Conservation (phyloP, 2,113 vertebrate species). For the Antidorcas marsupialis region DNA sequence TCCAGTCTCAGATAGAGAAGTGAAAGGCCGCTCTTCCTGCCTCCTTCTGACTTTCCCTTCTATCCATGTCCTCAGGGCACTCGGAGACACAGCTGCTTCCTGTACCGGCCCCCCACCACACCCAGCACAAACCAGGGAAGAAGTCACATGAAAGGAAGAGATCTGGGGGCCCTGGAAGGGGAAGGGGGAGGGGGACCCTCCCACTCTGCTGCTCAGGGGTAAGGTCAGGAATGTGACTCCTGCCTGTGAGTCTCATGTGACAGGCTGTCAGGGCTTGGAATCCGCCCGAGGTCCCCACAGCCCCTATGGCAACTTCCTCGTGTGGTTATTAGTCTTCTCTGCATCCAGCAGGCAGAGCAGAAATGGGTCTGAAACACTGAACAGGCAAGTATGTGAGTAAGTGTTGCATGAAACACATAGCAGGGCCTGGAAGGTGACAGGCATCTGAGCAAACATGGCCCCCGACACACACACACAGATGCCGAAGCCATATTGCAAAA, state of each 20-base stretch:
- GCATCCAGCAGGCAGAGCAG: background rate
- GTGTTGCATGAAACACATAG: accelerated
- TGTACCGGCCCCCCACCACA: accelerated
- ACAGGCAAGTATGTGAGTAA: background rate
- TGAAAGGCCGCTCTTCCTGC: background rate
- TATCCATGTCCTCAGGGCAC: background rate
- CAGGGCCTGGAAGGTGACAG: background rate
- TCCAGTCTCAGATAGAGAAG: background rate
- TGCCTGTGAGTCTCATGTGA: background rate
- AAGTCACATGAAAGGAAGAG: constrained; percentile 9
- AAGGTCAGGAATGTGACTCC: background rate
- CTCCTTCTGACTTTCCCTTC: background rate
- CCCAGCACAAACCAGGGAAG: background rate
- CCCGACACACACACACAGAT: background rate
- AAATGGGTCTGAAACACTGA: background rate
- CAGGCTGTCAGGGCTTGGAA: too few species aligned
- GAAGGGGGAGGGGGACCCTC: background rate
- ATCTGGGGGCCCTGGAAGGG: background rate
- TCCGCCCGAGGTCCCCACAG: too few species aligned
- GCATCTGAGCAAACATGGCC: background rate
- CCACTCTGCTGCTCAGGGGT: background rate
- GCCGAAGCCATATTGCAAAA: background rate
- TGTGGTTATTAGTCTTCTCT: background rate
- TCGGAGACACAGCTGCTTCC: background rate
- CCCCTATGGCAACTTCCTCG: accelerated